These are phyloP conservation scores for Hycleus cichorii DNA, from an alignment of 1,140 invertebrate genomes.

Conservation along the genomic window DNA sequence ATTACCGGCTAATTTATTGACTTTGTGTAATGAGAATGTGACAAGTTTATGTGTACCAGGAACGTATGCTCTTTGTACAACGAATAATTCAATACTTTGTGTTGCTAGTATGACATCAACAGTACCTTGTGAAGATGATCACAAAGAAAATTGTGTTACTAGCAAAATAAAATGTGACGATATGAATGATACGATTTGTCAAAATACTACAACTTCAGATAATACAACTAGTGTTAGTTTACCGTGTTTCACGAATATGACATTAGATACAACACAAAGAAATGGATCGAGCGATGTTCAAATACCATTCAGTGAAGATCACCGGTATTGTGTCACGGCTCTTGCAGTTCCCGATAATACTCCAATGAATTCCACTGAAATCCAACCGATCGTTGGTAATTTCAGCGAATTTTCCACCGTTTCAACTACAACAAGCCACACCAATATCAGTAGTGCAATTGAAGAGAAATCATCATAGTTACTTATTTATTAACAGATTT, in stretches of 20 bases:
- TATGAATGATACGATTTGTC: constrained; percentile 23
- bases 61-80: constrained; percentile 21
- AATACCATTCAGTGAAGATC: constrained; percentile 17
- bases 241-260: constrained; percentile 29
- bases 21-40: constrained; percentile 25
- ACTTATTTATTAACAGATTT: no score
- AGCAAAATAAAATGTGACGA: constrained; percentile 27
- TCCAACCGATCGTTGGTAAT: no score
- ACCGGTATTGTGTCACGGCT: constrained; percentile 28
- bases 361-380: neutral
- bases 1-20: constrained; percentile 25
- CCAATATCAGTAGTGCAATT: no score
- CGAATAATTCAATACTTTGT: constrained; percentile 25
- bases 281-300: neutral
- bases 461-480: no score
- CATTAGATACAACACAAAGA: constrained; percentile 13
- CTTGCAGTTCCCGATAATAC: constrained; percentile 23
- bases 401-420: no score
- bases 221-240: constrained; percentile 15
- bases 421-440: no score
- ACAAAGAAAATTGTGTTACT: constrained; percentile 22
- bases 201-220: constrained; percentile 22
- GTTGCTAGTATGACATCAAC: constrained; percentile 19
- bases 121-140: constrained; percentile 21
- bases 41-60: constrained; percentile 24